Conservation (phyloP, 2,113 vertebrate genomes). For the Chascanopsetta lugubris region DNA sequence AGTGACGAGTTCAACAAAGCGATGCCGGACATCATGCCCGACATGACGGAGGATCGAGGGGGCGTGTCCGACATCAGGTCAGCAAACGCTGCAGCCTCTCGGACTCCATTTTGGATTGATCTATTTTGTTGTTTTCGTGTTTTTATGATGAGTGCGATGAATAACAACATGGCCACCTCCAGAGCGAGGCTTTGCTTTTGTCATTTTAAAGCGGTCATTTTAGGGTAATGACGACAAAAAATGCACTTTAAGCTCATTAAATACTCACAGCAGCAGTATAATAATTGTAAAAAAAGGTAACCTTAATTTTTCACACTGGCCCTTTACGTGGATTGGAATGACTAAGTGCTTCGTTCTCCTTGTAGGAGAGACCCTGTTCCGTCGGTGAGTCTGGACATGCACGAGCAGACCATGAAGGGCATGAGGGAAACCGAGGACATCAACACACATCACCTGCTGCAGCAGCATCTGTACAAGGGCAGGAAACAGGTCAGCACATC, state of each 20-base stretch:
- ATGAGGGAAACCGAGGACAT: slow-evolving; percentile 84
- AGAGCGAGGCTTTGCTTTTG: too few relatives aligned
- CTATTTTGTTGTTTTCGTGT: too few relatives aligned
- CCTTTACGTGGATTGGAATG: neutral
- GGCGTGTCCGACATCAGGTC: slow-evolving; percentile 47
- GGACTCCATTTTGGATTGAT: too few relatives aligned
- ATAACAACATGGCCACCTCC: too few relatives aligned
- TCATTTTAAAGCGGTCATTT: too few relatives aligned
- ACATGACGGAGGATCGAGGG: slow-evolving; percentile 41
- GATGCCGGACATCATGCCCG: slow-evolving; percentile 82
- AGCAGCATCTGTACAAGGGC: slow-evolving; percentile 93
- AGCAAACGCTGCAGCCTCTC: slow-evolving; percentile 14
- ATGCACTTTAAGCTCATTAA: too few relatives aligned
- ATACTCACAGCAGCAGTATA: too few relatives aligned
- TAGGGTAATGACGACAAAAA: too few relatives aligned
- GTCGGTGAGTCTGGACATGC: slow-evolving; percentile 90
- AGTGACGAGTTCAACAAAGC: slow-evolving; percentile 83
- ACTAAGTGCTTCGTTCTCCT: neutral
- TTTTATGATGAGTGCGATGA: too few relatives aligned
- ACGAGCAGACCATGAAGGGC: slow-evolving; percentile 86
- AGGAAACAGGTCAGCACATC: slow-evolving; percentile 88
- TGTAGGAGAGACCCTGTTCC: slow-evolving; percentile 86
- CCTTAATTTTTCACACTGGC: too few relatives aligned
- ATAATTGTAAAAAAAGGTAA: too few relatives aligned
- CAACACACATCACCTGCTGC: slow-evolving; percentile 89